Conservation (phyloP, 2,797 vertebrate species). For the Moxostoma hubbsi region DNA sequence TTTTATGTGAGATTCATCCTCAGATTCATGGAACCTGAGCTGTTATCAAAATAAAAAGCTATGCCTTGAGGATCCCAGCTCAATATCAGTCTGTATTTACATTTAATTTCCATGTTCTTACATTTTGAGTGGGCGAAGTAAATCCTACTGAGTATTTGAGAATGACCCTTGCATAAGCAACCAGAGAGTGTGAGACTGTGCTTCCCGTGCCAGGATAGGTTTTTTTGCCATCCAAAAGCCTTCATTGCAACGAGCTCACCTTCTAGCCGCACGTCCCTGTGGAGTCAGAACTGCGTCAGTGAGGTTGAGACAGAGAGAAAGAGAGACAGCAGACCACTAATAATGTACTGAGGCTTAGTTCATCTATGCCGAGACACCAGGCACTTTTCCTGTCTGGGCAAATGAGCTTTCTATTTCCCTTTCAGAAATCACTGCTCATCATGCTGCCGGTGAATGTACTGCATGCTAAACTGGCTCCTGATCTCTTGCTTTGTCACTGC, state of each 20-base stretch:
- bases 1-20: neutral
- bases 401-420: conserved; percentile 73
- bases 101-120: conserved; percentile 34
- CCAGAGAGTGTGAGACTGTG: conserved; percentile 26
- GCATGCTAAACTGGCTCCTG: conserved; percentile 60
- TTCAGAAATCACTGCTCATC: conserved; percentile 64
- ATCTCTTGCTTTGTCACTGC: neutral
- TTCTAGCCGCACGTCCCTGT: conserved; percentile 31
- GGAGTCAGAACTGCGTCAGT: conserved; percentile 15
- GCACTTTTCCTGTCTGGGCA: conserved; percentile 60
- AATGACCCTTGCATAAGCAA: conserved; percentile 32
- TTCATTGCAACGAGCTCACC: conserved; percentile 10
- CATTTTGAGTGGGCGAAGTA: conserved; percentile 17
- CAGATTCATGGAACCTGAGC: neutral
- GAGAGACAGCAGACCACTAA: conserved; percentile 65
- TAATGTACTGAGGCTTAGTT: conserved; percentile 61
- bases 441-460: conserved; percentile 43
- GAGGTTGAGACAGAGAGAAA: conserved; percentile 12
- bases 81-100: conserved; percentile 13
- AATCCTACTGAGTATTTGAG: conserved; percentile 16
- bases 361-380: conserved; percentile 57
- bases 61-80: neutral
- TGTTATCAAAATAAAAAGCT: neutral
- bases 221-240: conserved; percentile 34
- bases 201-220: conserved; percentile 34